Evolutionary conservation across 1,140 invertebrate genomes (phyloP), one percentile per base, ranked within the genome.

Genomic region (Rhagoletis pomonella): DNA sequence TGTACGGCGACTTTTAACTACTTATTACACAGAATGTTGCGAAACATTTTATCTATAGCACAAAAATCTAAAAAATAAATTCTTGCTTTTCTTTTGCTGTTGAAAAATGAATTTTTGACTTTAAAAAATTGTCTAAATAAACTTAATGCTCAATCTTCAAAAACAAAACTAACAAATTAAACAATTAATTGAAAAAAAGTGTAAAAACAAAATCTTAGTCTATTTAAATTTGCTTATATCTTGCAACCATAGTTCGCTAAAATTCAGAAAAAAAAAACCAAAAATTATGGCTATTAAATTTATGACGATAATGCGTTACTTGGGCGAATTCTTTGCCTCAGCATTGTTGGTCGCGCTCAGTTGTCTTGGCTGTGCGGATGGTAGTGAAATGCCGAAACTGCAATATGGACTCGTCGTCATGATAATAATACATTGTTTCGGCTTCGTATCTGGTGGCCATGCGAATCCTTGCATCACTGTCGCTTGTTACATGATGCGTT

Each of bases 401-500:
- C 92, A 90, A 77, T 92, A 91, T 65, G 92, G 92, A 7, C 86
- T 93, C 39, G 90, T 89, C 67, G 81, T 90, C 87, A 85, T 93
- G 90, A 89, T 93, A 89, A 90, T 92, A 91, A 94, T 95, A 87
- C 94, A 97, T 95, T 94, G 95, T 42, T 94, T 98, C 65, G 97
- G 96, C 17, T 96, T 97, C 87, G 94, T 98, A 2, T 97, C 97
- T 81, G 98, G 98, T 4, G 97, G 97, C 58, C 97, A 98, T 93
- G 95, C 98, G 62, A 98, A 98, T 93, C 97, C 97, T 1, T 97
- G 97, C 0, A 96, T 98, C 1, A 97, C 97, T 0, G 29, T 86
- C 12, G 62, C 58, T 29, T 62, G 85, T n/a, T 86, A 62, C 4
- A 65, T 86, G 58, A 60, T 86, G 85, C 58, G 85, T 19, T 86